Conservation (phyloP, 1,140 invertebrate species). For the Cherax destructor region DNA sequence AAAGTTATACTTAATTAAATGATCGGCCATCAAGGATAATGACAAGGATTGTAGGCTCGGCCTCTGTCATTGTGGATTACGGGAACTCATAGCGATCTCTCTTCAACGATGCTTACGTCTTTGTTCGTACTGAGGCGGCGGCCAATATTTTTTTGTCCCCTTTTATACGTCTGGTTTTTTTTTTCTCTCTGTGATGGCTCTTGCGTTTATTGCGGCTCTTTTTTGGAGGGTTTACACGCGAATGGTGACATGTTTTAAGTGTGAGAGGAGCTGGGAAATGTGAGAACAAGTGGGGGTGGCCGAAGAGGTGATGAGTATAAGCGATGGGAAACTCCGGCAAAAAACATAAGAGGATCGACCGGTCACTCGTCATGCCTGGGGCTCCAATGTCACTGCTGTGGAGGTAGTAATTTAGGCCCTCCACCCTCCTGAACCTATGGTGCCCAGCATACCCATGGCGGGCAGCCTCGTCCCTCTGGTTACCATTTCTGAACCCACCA, state of each 20-base stretch:
- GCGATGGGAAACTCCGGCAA: background rate
- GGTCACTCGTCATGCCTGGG: slow-evolving; percentile 25
- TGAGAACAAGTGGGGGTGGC: too few relatives aligned
- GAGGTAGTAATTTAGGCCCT: slow-evolving; percentile 47
- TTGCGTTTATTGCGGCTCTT: too few relatives aligned
- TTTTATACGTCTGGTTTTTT: background rate
- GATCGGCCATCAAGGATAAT: slow-evolving; percentile 64
- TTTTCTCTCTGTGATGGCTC: background rate
- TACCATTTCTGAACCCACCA: slow-evolving; percentile 50
- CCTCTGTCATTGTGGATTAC: slow-evolving; percentile 65
- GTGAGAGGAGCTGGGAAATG: too few relatives aligned
- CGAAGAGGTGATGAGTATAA: background rate
- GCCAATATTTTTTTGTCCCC: too few relatives aligned
- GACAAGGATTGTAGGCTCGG: slow-evolving; percentile 45
- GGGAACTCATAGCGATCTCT: slow-evolving; percentile 46
- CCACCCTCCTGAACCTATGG: slow-evolving; percentile 40
- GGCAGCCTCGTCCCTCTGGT: slow-evolving; percentile 39
- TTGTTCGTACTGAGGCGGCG: background rate
- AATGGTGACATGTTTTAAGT: too few relatives aligned
- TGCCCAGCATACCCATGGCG: slow-evolving; percentile 42
- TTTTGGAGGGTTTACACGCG: too few relatives aligned
- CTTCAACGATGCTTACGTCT: slow-evolving; percentile 29
- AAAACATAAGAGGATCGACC: background rate
- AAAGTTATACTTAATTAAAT: slow-evolving; percentile 69
- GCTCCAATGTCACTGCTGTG: slow-evolving; percentile 46